A percentile compares a stretch with the other conserved stretches of the same genome.
Evolutionary conservation across 2,113 vertebrate species (phyloP).

Genomic region (Aphyosemion australe): DNA sequence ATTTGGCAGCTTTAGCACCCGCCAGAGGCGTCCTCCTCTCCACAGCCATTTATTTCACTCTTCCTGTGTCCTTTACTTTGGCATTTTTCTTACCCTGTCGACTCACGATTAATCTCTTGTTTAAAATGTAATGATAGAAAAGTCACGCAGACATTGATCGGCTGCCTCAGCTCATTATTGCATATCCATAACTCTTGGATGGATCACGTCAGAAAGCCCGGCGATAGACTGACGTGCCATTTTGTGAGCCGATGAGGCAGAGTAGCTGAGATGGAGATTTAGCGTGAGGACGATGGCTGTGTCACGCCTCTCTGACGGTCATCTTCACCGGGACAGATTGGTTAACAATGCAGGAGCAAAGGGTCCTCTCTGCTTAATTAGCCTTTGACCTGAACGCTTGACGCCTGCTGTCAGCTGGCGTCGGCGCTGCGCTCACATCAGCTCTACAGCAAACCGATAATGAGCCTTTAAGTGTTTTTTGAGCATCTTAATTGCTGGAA

Average conservation of each 20-base stretch:
- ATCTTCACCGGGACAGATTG: constrained; percentile 79
- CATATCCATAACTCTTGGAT: constrained; percentile 78
- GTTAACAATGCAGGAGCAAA: constrained; percentile 82
- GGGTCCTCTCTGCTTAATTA: constrained; percentile 83
- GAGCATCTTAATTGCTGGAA: constrained; percentile 23
- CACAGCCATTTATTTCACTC: constrained; percentile 62
- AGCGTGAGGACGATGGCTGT: constrained; percentile 59
- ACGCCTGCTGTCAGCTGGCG: constrained; percentile 73
- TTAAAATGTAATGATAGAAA: constrained; percentile 71
- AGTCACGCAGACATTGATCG: constrained; percentile 70
- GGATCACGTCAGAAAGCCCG: constrained; percentile 45
- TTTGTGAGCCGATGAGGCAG: constrained; percentile 72
- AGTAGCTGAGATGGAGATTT: constrained; percentile 75
- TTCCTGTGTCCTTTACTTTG: constrained; percentile 69
- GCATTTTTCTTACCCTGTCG: constrained; percentile 73
- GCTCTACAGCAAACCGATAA: constrained; percentile 66
- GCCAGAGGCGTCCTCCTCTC: constrained; percentile 48
- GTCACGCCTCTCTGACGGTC: constrained; percentile 70
- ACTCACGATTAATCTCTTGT: constrained; percentile 71
- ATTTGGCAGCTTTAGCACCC: constrained; percentile 63
- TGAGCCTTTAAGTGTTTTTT: constrained; percentile 64
- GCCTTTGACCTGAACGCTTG: constrained; percentile 80
- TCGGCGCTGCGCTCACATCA: constrained; percentile 27
- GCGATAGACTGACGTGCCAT: constrained; percentile 73
- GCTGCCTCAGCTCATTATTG: constrained; percentile 76